These are phyloP conservation scores for Gortyna flavago DNA, from an alignment of 2,888 invertebrate species.

Conservation along the genomic window DNA sequence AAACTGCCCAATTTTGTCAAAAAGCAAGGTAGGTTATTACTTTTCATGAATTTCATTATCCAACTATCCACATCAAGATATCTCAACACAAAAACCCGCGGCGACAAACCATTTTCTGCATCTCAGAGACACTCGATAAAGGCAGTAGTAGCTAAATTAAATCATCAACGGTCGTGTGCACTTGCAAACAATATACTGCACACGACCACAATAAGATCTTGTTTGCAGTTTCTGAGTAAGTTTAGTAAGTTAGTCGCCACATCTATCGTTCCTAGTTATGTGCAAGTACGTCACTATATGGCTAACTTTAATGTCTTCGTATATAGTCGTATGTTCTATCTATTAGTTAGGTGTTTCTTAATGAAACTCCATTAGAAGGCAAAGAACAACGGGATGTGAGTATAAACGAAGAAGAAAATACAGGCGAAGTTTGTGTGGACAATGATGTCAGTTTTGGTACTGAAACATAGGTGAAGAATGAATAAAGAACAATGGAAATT, in stretches of 20 bases:
- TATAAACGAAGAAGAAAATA: neutral
- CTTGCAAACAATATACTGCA: constrained; percentile 54
- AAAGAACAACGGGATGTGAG: too few relatives aligned
- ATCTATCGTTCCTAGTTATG: constrained; percentile 52
- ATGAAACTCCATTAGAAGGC: neutral
- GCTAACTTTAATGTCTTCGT: constrained; percentile 27
- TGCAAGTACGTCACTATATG: constrained; percentile 29
- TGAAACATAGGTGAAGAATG: too few relatives aligned
- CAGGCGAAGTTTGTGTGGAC: neutral
- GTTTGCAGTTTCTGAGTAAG: constrained; percentile 58
- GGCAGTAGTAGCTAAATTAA: constrained; percentile 50
- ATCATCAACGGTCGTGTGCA: constrained; percentile 59
- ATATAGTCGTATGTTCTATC: neutral
- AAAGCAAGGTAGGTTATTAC: too few relatives aligned
- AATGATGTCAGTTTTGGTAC: neutral
- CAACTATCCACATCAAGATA: neutral
- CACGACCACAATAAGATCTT: constrained; percentile 63
- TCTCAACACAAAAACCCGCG: neutral
- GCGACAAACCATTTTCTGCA: neutral
- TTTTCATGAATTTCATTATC: too few relatives aligned
- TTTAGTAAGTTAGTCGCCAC: constrained; percentile 56
- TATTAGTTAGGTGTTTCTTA: neutral
- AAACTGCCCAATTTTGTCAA: too few relatives aligned
- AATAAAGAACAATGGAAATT: neutral
- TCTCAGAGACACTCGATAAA: constrained; percentile 10